Evolutionary conservation across 2,888 invertebrate genomes (phyloP).

Genomic region (Chrysopilus asiliformis): DNA sequence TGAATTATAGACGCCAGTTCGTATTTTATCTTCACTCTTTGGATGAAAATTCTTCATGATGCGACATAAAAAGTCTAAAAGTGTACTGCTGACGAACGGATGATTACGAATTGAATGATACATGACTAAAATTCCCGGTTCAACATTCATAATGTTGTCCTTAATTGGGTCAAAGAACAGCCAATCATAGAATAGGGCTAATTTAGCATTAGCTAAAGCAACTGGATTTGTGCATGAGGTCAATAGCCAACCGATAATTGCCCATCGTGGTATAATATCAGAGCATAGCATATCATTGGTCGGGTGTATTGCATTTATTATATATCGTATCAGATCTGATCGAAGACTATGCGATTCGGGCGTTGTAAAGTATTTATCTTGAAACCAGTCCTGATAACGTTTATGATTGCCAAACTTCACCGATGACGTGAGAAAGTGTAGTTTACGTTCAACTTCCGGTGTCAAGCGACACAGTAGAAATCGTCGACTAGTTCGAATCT

Average conservation of each 20-base stretch:
- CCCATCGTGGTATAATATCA: constrained; percentile 56
- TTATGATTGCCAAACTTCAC: constrained; percentile 53
- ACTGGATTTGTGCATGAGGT: constrained; percentile 52
- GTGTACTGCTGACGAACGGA: constrained; percentile 48
- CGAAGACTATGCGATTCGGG: constrained; percentile 53
- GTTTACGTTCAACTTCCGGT: constrained; percentile 53
- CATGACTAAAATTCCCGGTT: constrained; percentile 57
- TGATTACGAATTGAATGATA: constrained; percentile 51
- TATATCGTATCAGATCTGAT: constrained; percentile 54
- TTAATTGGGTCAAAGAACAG: constrained; percentile 51
- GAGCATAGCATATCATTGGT: constrained; percentile 54
- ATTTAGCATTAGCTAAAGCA: constrained; percentile 51
- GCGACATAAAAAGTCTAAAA: constrained; percentile 54
- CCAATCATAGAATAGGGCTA: constrained; percentile 58
- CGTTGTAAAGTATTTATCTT: constrained; percentile 51
- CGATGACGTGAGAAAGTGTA: constrained; percentile 44
- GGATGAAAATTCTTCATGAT: constrained; percentile 39
- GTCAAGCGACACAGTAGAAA: constrained; percentile 47
- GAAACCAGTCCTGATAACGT: constrained; percentile 58
- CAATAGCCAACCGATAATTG: constrained; percentile 55
- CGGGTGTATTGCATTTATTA: constrained; percentile 55
- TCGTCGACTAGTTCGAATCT: constrained; percentile 45
- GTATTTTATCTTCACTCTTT: constrained; percentile 34
- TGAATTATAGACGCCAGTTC: constrained; percentile 37
- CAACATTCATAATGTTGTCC: constrained; percentile 59